Conservation (phyloP, 2,113 vertebrate species). For the Dasyornis broadbenti region DNA sequence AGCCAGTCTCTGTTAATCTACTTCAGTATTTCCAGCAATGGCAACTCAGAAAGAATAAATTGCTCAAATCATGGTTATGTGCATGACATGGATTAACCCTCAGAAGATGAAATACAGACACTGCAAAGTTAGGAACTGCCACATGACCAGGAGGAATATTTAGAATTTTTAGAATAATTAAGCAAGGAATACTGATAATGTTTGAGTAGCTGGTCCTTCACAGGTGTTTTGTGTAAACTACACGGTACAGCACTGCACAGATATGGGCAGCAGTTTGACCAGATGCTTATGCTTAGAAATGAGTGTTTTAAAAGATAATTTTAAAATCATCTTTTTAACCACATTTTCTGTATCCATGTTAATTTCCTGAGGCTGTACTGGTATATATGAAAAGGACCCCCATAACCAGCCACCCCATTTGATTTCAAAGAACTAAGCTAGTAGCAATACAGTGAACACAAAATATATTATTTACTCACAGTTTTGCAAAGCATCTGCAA, state of each 20-base stretch:
- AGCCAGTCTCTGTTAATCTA: background rate
- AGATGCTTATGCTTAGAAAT: background rate
- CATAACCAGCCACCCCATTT: background rate
- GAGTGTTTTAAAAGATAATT: background rate
- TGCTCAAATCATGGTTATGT: background rate
- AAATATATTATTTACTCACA: background rate
- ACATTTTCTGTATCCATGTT: background rate
- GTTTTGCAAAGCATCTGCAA: background rate
- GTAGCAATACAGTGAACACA: background rate
- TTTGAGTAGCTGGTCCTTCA: background rate
- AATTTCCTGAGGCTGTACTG: background rate
- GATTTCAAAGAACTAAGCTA: background rate
- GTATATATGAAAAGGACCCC: background rate
- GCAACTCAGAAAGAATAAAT: background rate
- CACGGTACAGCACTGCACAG: background rate
- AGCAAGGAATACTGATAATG: background rate
- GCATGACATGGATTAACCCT: accelerated
- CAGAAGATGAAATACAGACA: background rate
- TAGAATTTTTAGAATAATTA: background rate
- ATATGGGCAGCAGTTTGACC: background rate
- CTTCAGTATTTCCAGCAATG: background rate
- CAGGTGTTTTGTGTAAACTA: background rate
- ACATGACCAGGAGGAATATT: background rate
- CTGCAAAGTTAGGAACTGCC: background rate
- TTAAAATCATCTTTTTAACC: background rate